Evolutionary conservation across 2,888 invertebrate species (phyloP).

Genomic region (Tribolium freemani): DNA sequence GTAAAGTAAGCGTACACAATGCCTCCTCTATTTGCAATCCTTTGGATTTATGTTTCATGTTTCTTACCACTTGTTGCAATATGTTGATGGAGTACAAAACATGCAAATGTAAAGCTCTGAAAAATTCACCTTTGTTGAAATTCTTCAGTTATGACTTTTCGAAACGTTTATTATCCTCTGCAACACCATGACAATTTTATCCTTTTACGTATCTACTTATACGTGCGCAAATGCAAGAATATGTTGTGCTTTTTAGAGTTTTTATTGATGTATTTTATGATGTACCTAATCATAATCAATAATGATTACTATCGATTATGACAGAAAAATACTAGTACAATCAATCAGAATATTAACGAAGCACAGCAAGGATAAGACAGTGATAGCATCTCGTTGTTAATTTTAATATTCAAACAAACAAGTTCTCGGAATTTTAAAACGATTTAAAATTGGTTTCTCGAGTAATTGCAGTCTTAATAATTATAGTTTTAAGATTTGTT

Average conservation of each 20-base stretch:
- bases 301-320: too few species aligned
- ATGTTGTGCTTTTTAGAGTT: background rate
- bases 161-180: background rate
- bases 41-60: constrained; percentile 31
- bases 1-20: constrained; percentile 39
- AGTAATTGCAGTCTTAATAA: too few species aligned
- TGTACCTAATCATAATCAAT: background rate
- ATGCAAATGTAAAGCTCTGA: background rate
- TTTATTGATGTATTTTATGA: background rate
- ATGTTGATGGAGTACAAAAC: background rate
- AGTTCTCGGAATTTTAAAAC: too few species aligned
- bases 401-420: too few species aligned
- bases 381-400: too few species aligned
- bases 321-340: too few species aligned
- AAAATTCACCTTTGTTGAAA: background rate
- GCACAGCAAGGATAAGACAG: too few species aligned
- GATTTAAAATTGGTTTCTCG: too few species aligned
- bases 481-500: too few species aligned
- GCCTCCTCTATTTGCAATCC: constrained; percentile 26
- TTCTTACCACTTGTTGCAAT: constrained; percentile 38
- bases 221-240: background rate
- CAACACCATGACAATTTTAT: background rate
- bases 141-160: background rate
- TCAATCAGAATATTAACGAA: too few species aligned
- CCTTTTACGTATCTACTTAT: background rate